A percentile compares a stretch with the other conserved stretches of the same genome.
phyloP scores from a whole-genome alignment of 2,888 invertebrate species.

The Mantis religiosa region DNA sequence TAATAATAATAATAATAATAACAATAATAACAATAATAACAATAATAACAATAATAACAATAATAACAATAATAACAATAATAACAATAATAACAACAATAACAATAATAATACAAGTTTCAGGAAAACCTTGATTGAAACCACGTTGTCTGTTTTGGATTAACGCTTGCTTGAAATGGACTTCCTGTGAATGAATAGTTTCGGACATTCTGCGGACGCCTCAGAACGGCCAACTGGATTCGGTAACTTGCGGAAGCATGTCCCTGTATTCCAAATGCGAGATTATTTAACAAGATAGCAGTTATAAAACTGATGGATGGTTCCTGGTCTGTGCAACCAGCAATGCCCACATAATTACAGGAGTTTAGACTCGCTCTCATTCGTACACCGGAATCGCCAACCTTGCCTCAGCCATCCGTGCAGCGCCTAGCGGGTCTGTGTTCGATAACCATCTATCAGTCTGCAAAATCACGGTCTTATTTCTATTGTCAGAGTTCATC shows the following conservation, averaged over 20 bases:
- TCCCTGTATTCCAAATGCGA: neutral
- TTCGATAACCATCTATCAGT: neutral
- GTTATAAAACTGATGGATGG: neutral
- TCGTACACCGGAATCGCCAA: neutral
- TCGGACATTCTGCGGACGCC: neutral
- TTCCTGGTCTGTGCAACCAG: neutral
- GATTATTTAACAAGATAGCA: neutral
- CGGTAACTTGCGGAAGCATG: neutral
- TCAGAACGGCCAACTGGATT: neutral
- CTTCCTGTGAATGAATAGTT: neutral
- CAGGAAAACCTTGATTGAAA: no score
- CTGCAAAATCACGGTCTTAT: neutral
- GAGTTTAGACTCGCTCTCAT: neutral
- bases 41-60: no score
- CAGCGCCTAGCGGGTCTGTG: neutral
- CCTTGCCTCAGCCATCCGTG: neutral
- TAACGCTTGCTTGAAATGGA: no score
- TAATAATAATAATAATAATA: no score
- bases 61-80: no score
- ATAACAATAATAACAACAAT: no score
- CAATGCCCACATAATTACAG: neutral
- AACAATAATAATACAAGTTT: no score
- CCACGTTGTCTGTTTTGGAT: no score
- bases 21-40: no score
- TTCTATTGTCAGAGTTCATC: neutral